A percentile compares a stretch with the other conserved stretches of the same genome.
These are phyloP conservation scores for Acrobasis suavella DNA, from an alignment of 2,888 invertebrate genomes.

Conservation along the genomic window DNA sequence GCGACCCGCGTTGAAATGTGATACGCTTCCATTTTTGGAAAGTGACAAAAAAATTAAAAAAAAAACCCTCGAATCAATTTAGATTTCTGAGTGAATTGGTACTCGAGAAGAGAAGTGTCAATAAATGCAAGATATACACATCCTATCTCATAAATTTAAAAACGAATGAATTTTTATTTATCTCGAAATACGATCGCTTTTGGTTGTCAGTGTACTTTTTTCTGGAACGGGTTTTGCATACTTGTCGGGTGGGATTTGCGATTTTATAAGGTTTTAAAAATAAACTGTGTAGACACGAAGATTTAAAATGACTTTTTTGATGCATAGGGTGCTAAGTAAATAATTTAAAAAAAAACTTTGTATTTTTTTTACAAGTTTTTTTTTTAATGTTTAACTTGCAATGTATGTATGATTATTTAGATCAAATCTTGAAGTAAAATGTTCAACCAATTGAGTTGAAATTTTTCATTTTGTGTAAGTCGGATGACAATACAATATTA, in stretches of 20 bases:
- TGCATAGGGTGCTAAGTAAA: no score
- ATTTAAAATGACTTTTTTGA: background rate
- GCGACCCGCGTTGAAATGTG: background rate
- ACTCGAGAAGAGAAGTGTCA: constrained; percentile 13
- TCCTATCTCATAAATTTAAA: constrained; percentile 10
- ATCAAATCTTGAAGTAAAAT: no score
- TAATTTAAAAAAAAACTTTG: no score
- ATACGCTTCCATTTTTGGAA: background rate
- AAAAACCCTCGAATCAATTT: background rate
- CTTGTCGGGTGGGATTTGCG: constrained; percentile 12
- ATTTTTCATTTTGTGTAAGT: no score
- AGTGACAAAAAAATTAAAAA: background rate
- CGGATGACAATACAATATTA: no score
- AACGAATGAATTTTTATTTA: constrained; percentile 12
- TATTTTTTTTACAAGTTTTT: no score
- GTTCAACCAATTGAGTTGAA: no score
- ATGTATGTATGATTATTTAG: no score
- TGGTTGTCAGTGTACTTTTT: constrained; percentile 12
- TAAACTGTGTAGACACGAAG: background rate
- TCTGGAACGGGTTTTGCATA: constrained; percentile 4
- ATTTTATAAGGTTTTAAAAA: constrained; percentile 8
- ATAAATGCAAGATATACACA: constrained; percentile 2
- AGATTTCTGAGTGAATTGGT: background rate
- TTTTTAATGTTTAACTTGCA: no score
- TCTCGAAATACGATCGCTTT: constrained; percentile 14